Base-by-base conservation (phyloP, 2,113 vertebrate species). In the Catharus minimus region DNA sequence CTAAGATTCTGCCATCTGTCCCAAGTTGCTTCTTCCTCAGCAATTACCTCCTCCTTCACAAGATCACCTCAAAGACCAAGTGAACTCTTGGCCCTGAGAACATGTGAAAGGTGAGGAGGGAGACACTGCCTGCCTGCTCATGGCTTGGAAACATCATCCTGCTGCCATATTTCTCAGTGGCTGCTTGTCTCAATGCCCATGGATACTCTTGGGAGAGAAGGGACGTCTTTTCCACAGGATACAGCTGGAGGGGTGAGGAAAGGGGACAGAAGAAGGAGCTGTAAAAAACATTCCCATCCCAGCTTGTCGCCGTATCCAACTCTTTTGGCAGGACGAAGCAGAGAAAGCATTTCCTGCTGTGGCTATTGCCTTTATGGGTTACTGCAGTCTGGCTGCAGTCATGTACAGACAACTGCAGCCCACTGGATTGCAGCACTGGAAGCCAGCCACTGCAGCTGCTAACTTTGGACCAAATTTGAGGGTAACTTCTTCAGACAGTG, bases 401-500 rank as follows among this genome's bases (percentile, higher is more conserved):
- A 4, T 38, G 21, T 75, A 49, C 64, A 79, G 78, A 56, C 38
- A 86, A 73, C 53, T 60, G 66, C 49, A 93, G 66, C 60, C 61
- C 28, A 26, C 27, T 57, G 66, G 60, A 87, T 73, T 2, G 3
- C 53, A 87, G 49, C 20, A 13, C 15, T 68, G 84, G 64, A 74
- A 93, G 30, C 38, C 77, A 94, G 83, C 53, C 77, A 68, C 77
- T 84, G 73, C 89, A 93, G 87, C 83, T 93, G 91, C 62, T 92
- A 46, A 41, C 36, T 72, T 81, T 92, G 94, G 89, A 75, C 46
- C 26, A 57, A 14, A 53, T 68, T 57, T 84, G 57, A 86, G 57
- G n/a, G 77, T 79, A 74, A 78, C 83, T 88, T 91, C 88, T 91
- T 92, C 80, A 92, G 69, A 64, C 32, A 68, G 27, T 5, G 6